phyloP scores from a whole-genome alignment of 2,113 vertebrate genomes.

The Fukomys damarensis region DNA sequence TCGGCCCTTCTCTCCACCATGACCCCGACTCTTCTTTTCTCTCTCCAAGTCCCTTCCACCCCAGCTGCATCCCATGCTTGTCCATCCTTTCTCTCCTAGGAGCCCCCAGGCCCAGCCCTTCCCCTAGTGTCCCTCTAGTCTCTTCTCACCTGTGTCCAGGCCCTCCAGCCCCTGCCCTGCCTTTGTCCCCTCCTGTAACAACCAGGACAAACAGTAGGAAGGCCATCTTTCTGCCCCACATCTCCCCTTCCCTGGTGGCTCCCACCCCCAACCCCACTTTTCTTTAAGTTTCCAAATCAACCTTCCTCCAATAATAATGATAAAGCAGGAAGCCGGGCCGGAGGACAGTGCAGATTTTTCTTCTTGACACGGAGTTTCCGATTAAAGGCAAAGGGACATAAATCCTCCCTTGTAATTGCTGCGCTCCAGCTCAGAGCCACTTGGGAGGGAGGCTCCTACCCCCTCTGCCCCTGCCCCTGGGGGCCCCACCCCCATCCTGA shows the following conservation, averaged over 20 bases:
- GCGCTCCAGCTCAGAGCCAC: constrained; percentile 77
- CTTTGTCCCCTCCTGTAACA: constrained; percentile 27
- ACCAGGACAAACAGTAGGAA: constrained; percentile 32
- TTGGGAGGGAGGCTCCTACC: constrained; percentile 63
- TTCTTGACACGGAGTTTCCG: constrained; percentile 87
- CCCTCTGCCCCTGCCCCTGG: constrained; percentile 42
- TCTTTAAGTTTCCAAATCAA: constrained; percentile 87
- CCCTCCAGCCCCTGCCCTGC: background rate
- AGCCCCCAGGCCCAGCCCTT: background rate
- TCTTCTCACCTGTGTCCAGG: background rate
- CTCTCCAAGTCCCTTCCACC: background rate
- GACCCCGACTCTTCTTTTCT: background rate
- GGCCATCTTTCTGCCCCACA: constrained; percentile 28
- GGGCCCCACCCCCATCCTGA: constrained; percentile 22
- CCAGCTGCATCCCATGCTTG: background rate
- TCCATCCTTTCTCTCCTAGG: background rate
- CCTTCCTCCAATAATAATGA: constrained; percentile 88
- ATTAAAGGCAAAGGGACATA: constrained; percentile 87
- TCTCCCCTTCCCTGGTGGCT: constrained; percentile 49
- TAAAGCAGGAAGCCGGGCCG: constrained; percentile 84
- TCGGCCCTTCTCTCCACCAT: background rate
- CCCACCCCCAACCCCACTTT: constrained; percentile 82
- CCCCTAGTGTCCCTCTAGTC: background rate
- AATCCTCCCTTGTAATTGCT: constrained; percentile 86
- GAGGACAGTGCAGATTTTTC: constrained; percentile 86